Conservation (phyloP, 2,113 vertebrate genomes). For the Carassius gibelio region DNA sequence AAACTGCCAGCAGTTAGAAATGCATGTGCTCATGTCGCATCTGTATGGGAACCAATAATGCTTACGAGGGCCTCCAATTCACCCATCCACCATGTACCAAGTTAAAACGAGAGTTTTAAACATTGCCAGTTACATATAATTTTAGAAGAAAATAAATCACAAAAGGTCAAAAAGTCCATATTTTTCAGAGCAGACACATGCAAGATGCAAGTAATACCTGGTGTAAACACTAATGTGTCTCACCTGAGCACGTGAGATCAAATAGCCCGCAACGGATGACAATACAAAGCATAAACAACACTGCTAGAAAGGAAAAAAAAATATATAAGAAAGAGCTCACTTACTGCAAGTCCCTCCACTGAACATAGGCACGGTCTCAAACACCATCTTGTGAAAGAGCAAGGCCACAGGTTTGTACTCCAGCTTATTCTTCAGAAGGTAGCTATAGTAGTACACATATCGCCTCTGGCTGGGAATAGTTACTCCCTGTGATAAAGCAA, state of each 20-base stretch:
- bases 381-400: slow-evolving; percentile 98
- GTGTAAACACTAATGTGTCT: not conserved
- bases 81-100: not conserved
- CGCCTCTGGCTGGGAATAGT: slow-evolving; percentile 97
- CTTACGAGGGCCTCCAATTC: not conserved
- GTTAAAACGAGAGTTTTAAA: not conserved
- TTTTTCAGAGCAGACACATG: not conserved
- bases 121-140: not conserved
- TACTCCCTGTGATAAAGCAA: slow-evolving; percentile 81
- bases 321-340: slow-evolving; percentile 59
- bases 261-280: too few species aligned
- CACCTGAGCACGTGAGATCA: not conserved
- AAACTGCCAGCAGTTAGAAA: not conserved
- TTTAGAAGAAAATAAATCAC: not conserved
- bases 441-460: slow-evolving; percentile 97
- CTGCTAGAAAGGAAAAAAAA: not conserved
- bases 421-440: slow-evolving; percentile 93
- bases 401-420: slow-evolving; percentile 95
- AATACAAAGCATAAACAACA: slow-evolving; percentile 13
- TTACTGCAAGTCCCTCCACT: slow-evolving; percentile 96
- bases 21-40: not conserved
- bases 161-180: not conserved
- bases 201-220: not conserved
- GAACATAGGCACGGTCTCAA: slow-evolving; percentile 98
- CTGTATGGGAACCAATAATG: not conserved